Conservation (phyloP, 92 coral and sea anemone genomes). For the Epizoanthus scotinus region DNA sequence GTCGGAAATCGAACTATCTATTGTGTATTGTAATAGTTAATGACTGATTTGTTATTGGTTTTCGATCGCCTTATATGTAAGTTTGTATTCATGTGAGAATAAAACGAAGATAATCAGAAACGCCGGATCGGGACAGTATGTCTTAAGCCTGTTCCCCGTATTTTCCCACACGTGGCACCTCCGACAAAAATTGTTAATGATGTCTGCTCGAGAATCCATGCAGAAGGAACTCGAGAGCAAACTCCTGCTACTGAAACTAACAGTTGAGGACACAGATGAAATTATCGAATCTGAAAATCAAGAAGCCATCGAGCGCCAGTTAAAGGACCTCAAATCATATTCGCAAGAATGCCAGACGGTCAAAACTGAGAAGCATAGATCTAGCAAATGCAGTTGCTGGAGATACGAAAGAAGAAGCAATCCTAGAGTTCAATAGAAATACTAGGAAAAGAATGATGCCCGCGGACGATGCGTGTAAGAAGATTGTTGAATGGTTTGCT, state of each 20-base stretch:
- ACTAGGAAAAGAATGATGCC: not conserved
- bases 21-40: too few species aligned
- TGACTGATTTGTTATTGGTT: too few species aligned
- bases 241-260: not conserved
- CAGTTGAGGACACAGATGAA: slow-evolving; percentile 1
- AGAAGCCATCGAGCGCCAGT: not conserved
- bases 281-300: slow-evolving; percentile 8
- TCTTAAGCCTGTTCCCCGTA: too few species aligned
- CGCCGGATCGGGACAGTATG: too few species aligned
- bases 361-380: not conserved
- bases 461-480: not conserved
- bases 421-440: not conserved
- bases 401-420: not conserved
- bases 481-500: slow-evolving; percentile 6
- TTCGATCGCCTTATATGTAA: too few species aligned
- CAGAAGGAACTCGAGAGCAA: too few species aligned
- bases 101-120: too few species aligned
- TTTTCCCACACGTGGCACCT: too few species aligned
- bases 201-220: too few species aligned
- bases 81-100: too few species aligned
- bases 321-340: slow-evolving; percentile 5
- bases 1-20: too few species aligned
- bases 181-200: too few species aligned
- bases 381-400: not conserved
- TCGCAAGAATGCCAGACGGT: not conserved